These are phyloP conservation scores for Tachycineta bicolor DNA, from an alignment of 2,113 vertebrate species.

Conservation along the genomic window DNA sequence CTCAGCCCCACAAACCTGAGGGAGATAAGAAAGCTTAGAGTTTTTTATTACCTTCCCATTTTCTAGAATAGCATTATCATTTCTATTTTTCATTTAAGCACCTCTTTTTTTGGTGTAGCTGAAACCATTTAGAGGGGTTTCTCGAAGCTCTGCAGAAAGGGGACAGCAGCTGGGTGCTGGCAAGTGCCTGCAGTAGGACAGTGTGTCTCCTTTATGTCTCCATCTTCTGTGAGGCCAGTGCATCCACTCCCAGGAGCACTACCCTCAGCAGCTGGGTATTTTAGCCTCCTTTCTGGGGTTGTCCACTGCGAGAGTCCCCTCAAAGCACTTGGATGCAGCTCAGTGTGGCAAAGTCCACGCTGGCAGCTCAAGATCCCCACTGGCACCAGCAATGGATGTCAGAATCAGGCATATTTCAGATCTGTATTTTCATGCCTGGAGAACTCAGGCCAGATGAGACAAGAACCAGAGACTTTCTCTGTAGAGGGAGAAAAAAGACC, in stretches of 20 bases:
- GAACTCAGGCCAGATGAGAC: background rate
- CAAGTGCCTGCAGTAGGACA: background rate
- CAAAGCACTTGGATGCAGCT: background rate
- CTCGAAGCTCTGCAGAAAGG: background rate
- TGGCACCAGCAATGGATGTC: rapidly evolving
- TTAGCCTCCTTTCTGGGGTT: background rate
- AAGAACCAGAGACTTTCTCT: background rate
- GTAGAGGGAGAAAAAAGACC: background rate
- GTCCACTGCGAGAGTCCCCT: background rate
- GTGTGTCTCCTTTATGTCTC: background rate
- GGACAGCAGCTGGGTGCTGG: background rate
- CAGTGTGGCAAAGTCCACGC: background rate
- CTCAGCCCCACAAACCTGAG: background rate
- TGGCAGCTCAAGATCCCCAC: background rate
- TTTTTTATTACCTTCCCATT: background rate
- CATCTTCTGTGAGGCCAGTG: background rate
- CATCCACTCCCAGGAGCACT: background rate
- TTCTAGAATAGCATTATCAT: background rate
- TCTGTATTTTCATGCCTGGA: background rate
- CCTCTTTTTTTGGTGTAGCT: background rate
- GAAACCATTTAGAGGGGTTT: background rate
- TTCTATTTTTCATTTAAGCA: background rate
- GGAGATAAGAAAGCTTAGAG: background rate
- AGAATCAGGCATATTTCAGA: background rate
- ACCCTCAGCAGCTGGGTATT: rapidly evolving